Percentiles rank a stretch among this genome's conserved stretches.
Conservation (phyloP, 2,888 invertebrate species). For the Pristionchus fissidentatus region DNA sequence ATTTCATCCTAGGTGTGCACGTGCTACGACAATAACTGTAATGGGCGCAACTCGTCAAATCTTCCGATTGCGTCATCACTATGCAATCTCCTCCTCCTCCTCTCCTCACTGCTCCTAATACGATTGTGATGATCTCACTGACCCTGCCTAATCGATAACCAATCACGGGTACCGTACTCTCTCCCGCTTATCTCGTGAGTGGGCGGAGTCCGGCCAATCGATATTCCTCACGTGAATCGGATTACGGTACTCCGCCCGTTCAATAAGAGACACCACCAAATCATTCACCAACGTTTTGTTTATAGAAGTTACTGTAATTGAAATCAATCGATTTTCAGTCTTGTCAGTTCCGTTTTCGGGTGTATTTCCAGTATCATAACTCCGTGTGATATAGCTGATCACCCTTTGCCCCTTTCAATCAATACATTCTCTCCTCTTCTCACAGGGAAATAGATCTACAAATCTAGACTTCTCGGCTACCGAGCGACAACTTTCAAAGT, state of each 20-base stretch:
- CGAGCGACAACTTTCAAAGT: too few species aligned
- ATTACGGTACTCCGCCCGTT: conserved; percentile 18
- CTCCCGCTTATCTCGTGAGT: conserved; percentile 2
- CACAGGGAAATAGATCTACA: too few species aligned
- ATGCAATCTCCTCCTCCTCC: conserved; percentile 35
- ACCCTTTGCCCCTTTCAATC: not conserved
- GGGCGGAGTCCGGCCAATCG: conserved; percentile 30
- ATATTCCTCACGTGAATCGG: not conserved
- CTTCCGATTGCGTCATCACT: not conserved
- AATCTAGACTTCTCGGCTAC: too few species aligned
- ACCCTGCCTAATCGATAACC: not conserved
- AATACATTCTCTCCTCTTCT: not conserved
- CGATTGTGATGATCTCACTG: conserved; percentile 19
- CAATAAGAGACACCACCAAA: conserved; percentile 35
- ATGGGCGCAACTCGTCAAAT: conserved; percentile 72
- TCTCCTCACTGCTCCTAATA: not conserved
- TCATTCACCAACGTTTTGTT: conserved; percentile 10
- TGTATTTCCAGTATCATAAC: not conserved
- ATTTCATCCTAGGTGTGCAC: conserved; percentile 70
- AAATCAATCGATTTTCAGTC: too few species aligned
- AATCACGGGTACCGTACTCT: not conserved
- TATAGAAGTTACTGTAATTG: too few species aligned
- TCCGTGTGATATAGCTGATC: conserved; percentile 13
- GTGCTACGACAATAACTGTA: conserved; percentile 73
- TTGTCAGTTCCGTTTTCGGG: conserved; percentile 11